Conservation (phyloP, 2,888 invertebrate species). For the Meandrusa payeni region DNA sequence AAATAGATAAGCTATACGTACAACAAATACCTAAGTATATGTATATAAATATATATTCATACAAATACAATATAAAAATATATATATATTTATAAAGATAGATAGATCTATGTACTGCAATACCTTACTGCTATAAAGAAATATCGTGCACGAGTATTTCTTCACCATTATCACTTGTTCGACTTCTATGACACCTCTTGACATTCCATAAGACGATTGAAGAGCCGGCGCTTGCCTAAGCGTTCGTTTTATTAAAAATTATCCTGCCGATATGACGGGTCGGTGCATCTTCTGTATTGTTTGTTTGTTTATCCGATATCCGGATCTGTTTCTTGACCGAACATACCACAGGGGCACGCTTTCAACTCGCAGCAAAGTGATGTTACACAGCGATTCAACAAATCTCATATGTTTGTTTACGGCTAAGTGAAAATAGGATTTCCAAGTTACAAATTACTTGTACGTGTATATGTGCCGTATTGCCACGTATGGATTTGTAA, state of each 20-base stretch:
- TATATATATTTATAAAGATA: too few species aligned
- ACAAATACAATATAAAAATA: too few species aligned
- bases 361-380: constrained; percentile 36
- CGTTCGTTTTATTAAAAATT: constrained; percentile 27
- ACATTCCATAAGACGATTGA: constrained; percentile 6
- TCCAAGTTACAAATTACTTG: constrained; percentile 10
- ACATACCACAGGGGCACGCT: constrained; percentile 31
- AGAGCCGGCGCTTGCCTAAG: not conserved
- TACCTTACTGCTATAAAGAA: too few species aligned
- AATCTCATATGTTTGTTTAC: constrained; percentile 23
- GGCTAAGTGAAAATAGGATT: constrained; percentile 16
- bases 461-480: not conserved
- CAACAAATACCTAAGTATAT: too few species aligned
- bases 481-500: not conserved
- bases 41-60: too few species aligned
- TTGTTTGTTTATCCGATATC: constrained; percentile 50
- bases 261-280: constrained; percentile 31
- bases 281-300: constrained; percentile 31
- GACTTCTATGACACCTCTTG: constrained; percentile 11
- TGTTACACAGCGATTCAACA: constrained; percentile 34
- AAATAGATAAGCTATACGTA: too few species aligned
- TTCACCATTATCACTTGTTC: constrained; percentile 1
- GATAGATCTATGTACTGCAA: too few species aligned
- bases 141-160: too few species aligned
- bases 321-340: constrained; percentile 42